Evolutionary conservation across 23 tunicate genomes (phyloP).

Genomic region (Trididemnum miniatum): DNA sequence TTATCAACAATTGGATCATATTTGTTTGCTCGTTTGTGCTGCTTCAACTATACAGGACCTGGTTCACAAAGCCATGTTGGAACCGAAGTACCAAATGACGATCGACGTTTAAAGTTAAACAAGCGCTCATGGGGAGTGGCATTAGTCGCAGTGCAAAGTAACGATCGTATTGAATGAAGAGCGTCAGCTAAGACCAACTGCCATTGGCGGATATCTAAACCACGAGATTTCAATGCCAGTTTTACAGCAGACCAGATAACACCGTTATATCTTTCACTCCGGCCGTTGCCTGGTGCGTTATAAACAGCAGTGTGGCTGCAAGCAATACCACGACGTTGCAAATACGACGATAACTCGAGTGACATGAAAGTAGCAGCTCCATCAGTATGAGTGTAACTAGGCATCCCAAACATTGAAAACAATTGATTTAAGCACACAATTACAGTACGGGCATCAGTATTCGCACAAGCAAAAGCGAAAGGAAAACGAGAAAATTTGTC

Average conservation of each 20-base stretch:
- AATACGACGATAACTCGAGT: background rate
- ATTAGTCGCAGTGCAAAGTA: conserved; percentile 29
- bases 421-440: conserved; percentile 9
- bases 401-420: conserved; percentile 17
- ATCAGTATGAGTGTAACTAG: conserved; percentile 18
- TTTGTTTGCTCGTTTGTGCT: conserved; percentile 17
- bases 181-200: conserved; percentile 19
- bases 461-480: conserved; percentile 13
- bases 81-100: conserved; percentile 13
- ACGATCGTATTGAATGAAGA: conserved; percentile 15
- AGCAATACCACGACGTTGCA: conserved; percentile 9
- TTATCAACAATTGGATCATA: conserved; percentile 27
- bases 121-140: conserved; percentile 22
- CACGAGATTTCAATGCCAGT: conserved; percentile 18
- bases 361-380: conserved; percentile 11
- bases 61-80: conserved; percentile 32
- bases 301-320: conserved; percentile 2
- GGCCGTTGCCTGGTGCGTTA: conserved; percentile 29
- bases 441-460: conserved; percentile 19
- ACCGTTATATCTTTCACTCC: conserved; percentile 36
- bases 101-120: conserved; percentile 9
- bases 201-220: conserved; percentile 8
- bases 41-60: conserved; percentile 21
- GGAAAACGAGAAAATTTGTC: conserved; percentile 23
- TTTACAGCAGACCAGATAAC: conserved; percentile 26